Base-by-base conservation (phyloP, 2,888 invertebrate genomes). In the Tromatobia lineatoria region DNA sequence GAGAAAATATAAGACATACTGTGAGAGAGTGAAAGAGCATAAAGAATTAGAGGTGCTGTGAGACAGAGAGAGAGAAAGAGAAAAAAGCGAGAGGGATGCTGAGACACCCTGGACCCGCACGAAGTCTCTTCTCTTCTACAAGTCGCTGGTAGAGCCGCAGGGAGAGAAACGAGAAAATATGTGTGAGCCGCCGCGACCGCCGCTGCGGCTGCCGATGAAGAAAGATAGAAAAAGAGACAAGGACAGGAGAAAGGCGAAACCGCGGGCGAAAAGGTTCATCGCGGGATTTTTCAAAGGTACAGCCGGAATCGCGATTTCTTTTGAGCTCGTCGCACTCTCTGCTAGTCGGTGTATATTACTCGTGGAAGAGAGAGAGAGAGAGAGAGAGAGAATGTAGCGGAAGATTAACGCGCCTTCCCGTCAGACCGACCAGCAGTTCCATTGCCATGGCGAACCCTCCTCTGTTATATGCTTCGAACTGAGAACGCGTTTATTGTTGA, bases 351-450 rank as follows among this genome's bases (percentile, higher is more conserved):
- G n/a, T 34, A 70, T 3, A 15, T 52, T 34, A 38, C 38, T 20
- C 18, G 38, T 57, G 42, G 23, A 20, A 61, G 59, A 38, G 59
- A 29, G 59, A 29, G 61, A 61, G 23, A 34, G 23, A 54, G 23
- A 57, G 57, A 57, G 25, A 80, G 67, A 57, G 20, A 52, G 74
- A 79, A 74, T 75, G 75, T 66, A 18, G 76, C 82, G 54, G 77
- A 80, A 83, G 83, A 83, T 83, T 83, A 83, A 83, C 83, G 83
- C 80, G 59, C 76, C 64, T 45, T 71, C 66, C 45, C 76, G 61
- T 77, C 80, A 47, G 61, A 54, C 67, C 20, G 7, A 7, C 45
- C 67, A 15, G 20, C 45, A 67, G 64, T 64, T 64, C 64, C 64
- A 64, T 64, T 42, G 64, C 18, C 20, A 18, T 10, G 38, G 64